Conservation (phyloP, 1,140 invertebrate species). For the Diorhabda sublineata region DNA sequence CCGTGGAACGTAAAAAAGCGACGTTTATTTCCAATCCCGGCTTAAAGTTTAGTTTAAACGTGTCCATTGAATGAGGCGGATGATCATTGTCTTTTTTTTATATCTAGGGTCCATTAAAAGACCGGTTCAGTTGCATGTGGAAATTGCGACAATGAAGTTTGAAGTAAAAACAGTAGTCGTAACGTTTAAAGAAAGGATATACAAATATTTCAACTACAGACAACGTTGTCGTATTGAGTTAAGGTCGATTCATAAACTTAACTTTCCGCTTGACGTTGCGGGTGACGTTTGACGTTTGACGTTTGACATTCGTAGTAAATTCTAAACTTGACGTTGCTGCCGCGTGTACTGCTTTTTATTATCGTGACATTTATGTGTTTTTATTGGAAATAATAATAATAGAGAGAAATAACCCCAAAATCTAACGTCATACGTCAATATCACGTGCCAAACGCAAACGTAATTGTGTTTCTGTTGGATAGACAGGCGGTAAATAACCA, state of each 20-base stretch:
- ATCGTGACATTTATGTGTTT: no score
- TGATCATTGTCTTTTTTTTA: background rate
- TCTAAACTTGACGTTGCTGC: no score
- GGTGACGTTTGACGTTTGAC: no score
- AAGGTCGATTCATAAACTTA: background rate
- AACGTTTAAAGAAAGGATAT: no score
- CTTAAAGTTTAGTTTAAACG: conserved; percentile 12
- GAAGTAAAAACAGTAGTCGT: background rate
- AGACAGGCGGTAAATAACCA: no score
- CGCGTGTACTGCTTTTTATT: no score
- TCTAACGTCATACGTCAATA: no score
- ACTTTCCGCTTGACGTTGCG: background rate
- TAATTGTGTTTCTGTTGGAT: no score
- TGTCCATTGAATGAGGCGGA: conserved; percentile 10
- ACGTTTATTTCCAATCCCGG: background rate
- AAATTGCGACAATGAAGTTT: background rate
- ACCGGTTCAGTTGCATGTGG: background rate
- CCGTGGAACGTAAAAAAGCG: conserved; percentile 3
- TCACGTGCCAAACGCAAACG: no score
- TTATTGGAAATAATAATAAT: no score
- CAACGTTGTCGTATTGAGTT: background rate
- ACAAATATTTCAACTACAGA: background rate
- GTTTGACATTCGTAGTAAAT: no score
- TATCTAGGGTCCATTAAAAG: background rate
- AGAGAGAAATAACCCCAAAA: no score